A percentile compares a stretch with the other conserved stretches of the same genome.
Evolutionary conservation across 2,113 vertebrate genomes (phyloP).

Genomic region (Heterotis niloticus): DNA sequence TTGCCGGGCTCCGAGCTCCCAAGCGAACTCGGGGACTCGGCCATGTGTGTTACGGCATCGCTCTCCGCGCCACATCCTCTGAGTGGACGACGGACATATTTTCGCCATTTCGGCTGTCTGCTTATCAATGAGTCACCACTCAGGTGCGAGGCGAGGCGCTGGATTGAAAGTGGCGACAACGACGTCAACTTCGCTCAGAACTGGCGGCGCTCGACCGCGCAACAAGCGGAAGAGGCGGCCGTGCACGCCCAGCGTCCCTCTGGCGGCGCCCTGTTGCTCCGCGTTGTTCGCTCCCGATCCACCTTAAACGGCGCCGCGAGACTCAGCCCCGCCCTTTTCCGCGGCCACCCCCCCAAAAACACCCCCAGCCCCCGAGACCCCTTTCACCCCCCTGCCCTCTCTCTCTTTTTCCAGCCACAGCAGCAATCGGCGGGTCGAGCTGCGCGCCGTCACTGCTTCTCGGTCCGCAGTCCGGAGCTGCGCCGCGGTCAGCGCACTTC

Average conservation of each 20-base stretch:
- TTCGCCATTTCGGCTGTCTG: too few relatives aligned
- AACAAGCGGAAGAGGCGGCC: too few relatives aligned
- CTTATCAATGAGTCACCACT: too few relatives aligned
- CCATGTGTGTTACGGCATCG: too few relatives aligned
- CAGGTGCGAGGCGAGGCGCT: too few relatives aligned
- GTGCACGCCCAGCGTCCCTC: background rate
- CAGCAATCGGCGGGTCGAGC: slow-evolving; percentile 44
- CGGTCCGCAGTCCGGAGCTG: slow-evolving; percentile 38
- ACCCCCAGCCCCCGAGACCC: slow-evolving; percentile 30
- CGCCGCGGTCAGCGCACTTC: slow-evolving; percentile 38
- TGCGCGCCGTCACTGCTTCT: slow-evolving; percentile 32
- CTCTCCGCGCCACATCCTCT: too few relatives aligned
- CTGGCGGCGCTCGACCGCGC: too few relatives aligned
- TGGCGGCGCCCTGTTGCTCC: slow-evolving; percentile 1
- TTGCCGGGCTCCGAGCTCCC: too few relatives aligned
- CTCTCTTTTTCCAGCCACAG: slow-evolving; percentile 42
- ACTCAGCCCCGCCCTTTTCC: slow-evolving; percentile 50
- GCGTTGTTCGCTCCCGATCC: slow-evolving; percentile 40
- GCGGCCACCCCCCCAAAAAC: slow-evolving; percentile 22
- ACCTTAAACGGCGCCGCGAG: slow-evolving; percentile 61
- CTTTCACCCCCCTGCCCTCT: slow-evolving; percentile 15
- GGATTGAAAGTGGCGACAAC: too few relatives aligned
- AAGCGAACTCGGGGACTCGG: too few relatives aligned
- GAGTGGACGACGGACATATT: too few relatives aligned
- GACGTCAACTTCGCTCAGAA: too few relatives aligned